A percentile compares a stretch with the other conserved stretches of the same genome.
Conservation (phyloP, 2,888 invertebrate genomes). For the Aporophyla nigra region DNA sequence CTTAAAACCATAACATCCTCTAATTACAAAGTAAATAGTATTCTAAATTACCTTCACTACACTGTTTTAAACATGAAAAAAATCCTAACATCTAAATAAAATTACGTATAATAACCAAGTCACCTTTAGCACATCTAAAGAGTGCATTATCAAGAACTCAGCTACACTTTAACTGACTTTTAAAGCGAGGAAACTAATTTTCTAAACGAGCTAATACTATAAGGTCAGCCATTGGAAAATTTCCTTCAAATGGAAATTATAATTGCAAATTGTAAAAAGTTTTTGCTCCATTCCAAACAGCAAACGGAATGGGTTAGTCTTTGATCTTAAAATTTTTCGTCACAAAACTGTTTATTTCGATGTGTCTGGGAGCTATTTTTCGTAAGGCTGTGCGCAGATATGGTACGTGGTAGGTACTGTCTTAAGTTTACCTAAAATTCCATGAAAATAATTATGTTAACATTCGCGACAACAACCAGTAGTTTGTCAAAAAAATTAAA, state of each 20-base stretch:
- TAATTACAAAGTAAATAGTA: no score
- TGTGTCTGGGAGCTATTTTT: background rate
- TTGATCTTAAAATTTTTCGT: background rate
- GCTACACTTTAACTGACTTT: constrained; percentile 7
- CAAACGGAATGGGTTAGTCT: constrained; percentile 6
- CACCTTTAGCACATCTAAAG: background rate
- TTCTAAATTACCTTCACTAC: background rate
- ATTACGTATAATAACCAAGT: background rate
- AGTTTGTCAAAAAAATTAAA: no score
- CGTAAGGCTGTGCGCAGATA: background rate
- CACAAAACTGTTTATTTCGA: background rate
- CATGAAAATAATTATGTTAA: background rate
- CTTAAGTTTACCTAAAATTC: background rate
- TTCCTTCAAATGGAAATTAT: constrained; percentile 10
- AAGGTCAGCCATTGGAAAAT: constrained; percentile 8
- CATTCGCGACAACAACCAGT: no score
- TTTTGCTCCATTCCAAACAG: background rate
- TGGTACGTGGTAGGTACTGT: no score
- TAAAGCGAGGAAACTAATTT: constrained; percentile 17
- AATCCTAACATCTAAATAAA: background rate
- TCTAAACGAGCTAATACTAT: constrained; percentile 4
- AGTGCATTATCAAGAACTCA: constrained; percentile 8
- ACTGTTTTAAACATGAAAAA: background rate
- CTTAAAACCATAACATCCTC: no score
- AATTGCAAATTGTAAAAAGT: constrained; percentile 18